These are phyloP conservation scores for Colaptes auratus DNA, from an alignment of 2,113 vertebrate genomes.

Conservation along the genomic window DNA sequence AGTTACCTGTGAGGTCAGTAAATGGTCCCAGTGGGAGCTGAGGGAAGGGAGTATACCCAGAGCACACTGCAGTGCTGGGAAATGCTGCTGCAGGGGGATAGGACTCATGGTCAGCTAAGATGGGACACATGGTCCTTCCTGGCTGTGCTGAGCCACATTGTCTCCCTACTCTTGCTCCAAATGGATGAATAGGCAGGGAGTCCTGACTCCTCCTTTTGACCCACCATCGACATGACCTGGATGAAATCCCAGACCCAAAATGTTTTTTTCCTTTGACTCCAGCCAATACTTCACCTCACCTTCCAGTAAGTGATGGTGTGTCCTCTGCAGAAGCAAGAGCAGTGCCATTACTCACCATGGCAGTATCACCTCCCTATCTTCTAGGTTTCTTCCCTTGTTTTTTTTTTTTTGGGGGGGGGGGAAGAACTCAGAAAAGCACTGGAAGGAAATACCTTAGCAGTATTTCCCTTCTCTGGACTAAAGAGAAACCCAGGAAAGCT, in stretches of 20 bases:
- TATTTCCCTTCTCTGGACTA: background rate
- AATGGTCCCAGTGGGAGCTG: background rate
- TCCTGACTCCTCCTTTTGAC: slow-evolving; percentile 1
- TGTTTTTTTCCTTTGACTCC: slow-evolving; percentile 31
- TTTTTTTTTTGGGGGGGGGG: background rate
- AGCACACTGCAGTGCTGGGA: background rate
- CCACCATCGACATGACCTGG: slow-evolving; percentile 10
- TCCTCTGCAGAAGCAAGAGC: background rate
- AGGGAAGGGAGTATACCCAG: background rate
- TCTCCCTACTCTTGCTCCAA: slow-evolving; percentile 34
- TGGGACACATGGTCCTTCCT: background rate
- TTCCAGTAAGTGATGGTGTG: slow-evolving; percentile 25
- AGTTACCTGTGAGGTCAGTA: slow-evolving; percentile 41
- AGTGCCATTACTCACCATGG: background rate
- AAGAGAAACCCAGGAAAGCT: background rate
- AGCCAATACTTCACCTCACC: background rate
- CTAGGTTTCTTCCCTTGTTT: background rate
- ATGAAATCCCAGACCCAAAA: slow-evolving; percentile 19
- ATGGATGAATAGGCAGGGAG: background rate
- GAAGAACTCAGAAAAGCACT: background rate
- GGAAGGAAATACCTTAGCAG: slow-evolving; percentile 17
- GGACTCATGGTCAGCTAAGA: background rate
- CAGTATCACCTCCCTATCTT: background rate
- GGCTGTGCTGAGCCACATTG: background rate
- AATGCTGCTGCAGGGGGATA: background rate